Conservation (phyloP, 1,140 invertebrate species). For the Pogonomyrmex barbatus region DNA sequence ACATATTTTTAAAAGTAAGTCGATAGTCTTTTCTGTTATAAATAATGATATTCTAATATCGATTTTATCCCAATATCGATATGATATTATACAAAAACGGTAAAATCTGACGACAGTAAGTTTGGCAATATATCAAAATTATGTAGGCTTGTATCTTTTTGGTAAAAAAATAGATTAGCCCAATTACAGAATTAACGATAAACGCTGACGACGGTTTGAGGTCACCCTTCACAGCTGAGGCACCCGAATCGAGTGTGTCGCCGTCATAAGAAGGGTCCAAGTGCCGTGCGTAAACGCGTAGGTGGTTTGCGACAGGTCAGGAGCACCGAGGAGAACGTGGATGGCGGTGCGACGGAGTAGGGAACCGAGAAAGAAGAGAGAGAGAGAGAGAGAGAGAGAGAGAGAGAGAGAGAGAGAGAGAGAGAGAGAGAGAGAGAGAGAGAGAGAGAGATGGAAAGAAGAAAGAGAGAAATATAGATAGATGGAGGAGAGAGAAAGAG, state of each 20-base stretch:
- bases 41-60: neutral
- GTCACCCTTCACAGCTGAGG: conserved; percentile 14
- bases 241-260: conserved; percentile 13
- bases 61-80: neutral
- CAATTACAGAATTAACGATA: neutral
- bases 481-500: conserved; percentile 10
- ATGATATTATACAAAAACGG: neutral
- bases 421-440: conserved; percentile 22
- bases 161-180: neutral
- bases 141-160: neutral
- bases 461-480: conserved; percentile 14
- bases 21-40: neutral
- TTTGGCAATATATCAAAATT: neutral
- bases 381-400: conserved; percentile 20
- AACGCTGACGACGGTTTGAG: neutral
- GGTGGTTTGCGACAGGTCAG: conserved; percentile 84
- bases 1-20: neutral
- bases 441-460: conserved; percentile 29
- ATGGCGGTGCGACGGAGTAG: conserved; percentile 23
- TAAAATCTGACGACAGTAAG: neutral
- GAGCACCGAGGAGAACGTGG: conserved; percentile 71
- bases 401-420: conserved; percentile 19
- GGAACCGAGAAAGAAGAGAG: conserved; percentile 34
- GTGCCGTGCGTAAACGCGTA: conserved; percentile 79
- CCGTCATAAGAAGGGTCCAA: conserved; percentile 32